Base-by-base conservation (phyloP, 1,140 invertebrate genomes). In the Eurosta solidaginis region DNA sequence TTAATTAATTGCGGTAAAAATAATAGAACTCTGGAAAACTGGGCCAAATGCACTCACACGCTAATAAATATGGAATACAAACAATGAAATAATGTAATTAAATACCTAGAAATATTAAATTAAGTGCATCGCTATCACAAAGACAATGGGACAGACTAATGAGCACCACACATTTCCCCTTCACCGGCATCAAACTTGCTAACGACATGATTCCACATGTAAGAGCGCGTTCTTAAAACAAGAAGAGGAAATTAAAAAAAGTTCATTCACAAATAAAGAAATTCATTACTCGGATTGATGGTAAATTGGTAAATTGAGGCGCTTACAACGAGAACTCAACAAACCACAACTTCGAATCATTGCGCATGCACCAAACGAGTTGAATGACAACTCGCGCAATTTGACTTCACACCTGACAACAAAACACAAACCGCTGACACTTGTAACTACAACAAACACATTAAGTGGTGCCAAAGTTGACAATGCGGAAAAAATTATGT, bases 401-500 rank as follows among this genome's bases (percentile, higher is more conserved):
- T 68, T 40, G 7, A 42, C 40, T 68, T 40, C 59, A 68, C 17
- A 68, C 59, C 59, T 68, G 59, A 68, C 59, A 40, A 27, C 59
- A 68, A 40, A 29, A 68, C n/a, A n/a, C 33, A 68, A 40, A 29
- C 17, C 12, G 20, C 29, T 59, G 33, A 12, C 33, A 68, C n/a
- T n/a, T n/a, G n/a, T n/a, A n/a, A n/a, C n/a, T 40, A 3, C n/a
- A 22, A 52, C 20, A n/a, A 20, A n/a, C 27, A 9, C 40, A n/a
- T 63, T 17, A 36, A n/a, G 33, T 10, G 27, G 33, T 68, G 33
- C n/a, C 36, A n/a, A 40, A 40, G 29, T 36, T 40, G 33, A 68
- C 59, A 68, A 68, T n/a, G 59, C 59, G 59, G 59, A 68, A 68
- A 40, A 68, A 68, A 68, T 42, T 36, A 40, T 68, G 59, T 20